These are phyloP conservation scores for Cyaniris semiargus DNA, from an alignment of 2,888 invertebrate species.

Conservation along the genomic window DNA sequence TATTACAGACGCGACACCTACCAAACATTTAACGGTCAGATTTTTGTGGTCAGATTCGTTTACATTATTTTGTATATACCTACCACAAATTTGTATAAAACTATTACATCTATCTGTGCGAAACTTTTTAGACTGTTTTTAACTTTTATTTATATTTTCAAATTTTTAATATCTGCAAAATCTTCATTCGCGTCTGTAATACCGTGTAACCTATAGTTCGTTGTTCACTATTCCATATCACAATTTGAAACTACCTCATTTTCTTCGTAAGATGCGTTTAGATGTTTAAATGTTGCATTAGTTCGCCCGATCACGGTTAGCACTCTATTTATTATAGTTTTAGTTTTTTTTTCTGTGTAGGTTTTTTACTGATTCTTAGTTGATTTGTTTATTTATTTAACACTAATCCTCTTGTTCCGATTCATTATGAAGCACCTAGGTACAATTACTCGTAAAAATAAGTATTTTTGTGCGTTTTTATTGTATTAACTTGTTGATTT, in stretches of 20 bases:
- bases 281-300: conserved; percentile 59
- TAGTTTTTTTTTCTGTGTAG: conserved; percentile 31
- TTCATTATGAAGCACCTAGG: conserved; percentile 59
- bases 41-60: neutral
- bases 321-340: conserved; percentile 38
- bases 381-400: conserved; percentile 15
- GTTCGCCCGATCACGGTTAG: conserved; percentile 44
- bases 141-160: neutral
- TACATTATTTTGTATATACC: neutral
- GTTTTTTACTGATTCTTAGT: neutral
- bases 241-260: conserved; percentile 79
- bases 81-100: neutral
- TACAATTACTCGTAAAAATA: conserved; percentile 60
- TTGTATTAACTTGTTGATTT: neutral
- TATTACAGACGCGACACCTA: neutral
- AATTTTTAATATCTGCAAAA: neutral
- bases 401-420: conserved; percentile 29
- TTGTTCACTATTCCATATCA: conserved; percentile 72
- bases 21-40: neutral
- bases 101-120: neutral
- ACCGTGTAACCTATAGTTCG: conserved; percentile 44
- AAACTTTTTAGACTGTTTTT: too few relatives aligned
- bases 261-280: conserved; percentile 73
- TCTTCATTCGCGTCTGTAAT: neutral
- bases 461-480: conserved; percentile 34